Evolutionary conservation across 92 coral and sea anemone genomes (phyloP), one percentile per base, ranked within the genome.

Genomic region (Palythoa heliodiscus): DNA sequence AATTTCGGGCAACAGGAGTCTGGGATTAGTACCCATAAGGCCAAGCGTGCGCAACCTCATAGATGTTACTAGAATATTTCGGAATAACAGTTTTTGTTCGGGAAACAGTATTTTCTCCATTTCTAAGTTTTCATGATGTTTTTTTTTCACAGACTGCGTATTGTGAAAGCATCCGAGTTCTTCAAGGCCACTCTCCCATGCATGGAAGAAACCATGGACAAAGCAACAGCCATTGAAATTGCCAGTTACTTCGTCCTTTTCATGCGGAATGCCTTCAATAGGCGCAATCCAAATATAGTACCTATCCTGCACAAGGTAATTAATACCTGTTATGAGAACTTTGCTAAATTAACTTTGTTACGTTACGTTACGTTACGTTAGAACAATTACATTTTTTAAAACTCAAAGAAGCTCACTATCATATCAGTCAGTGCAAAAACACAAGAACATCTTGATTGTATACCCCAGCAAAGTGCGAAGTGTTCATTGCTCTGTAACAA

Each of bases 131-230:
- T 58, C 3, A 23, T 14, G 5, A 69, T 12, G 1, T 7, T 66
- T 80, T 24, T 48, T 52, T 11, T 73, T 61, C 12, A 43, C 77
- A 94, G 98, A 70, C 82, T 94, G 79, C 98, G 98, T 48, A 94
- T 94, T 76, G 87, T 93, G 61, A 94, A 92, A 55, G 98, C 98
- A 20, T 89, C 98, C 11, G 98, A 94, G 47, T 94, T 94, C 90
- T 94, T 94, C 82, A 92, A 89, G 71, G 86, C 89, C 22, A 86
- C 86, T 17, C 84, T 94, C 15, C 98, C 98, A n/a, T 86, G 98
- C 39, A 94, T 94, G 98, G 83, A 86, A 16, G 86, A 91, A n/a
- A 84, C 52, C 17, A 94, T 94, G 98, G 98, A 94, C 92, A 94
- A 94, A 40, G 98, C 95, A 53, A 88, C 92, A 29, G 98, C 92